These are phyloP conservation scores for Reinhardtius hippoglossoides DNA, from an alignment of 2,113 vertebrate genomes.

Conservation along the genomic window DNA sequence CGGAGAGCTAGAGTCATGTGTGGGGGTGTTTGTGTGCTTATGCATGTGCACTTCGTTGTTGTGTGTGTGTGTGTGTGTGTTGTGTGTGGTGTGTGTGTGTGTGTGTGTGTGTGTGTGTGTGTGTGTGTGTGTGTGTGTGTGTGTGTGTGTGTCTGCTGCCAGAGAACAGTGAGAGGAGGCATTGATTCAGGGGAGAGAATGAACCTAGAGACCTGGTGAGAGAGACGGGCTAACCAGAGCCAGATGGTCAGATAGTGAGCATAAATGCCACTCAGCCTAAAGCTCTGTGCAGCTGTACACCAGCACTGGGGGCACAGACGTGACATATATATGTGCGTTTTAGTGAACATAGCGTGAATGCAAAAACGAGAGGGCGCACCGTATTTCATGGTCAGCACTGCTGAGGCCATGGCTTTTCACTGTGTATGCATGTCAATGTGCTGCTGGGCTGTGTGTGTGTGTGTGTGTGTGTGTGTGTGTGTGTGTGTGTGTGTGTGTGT, in stretches of 20 bases:
- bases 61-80: constrained; percentile 37
- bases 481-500: constrained; percentile 14
- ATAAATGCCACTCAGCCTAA: constrained; percentile 39
- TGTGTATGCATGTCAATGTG: constrained; percentile 14
- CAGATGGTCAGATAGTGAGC: constrained; percentile 75
- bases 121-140: constrained; percentile 36
- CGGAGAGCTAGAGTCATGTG: constrained; percentile 54
- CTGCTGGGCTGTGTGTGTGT: constrained; percentile 4
- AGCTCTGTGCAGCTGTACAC: constrained; percentile 5
- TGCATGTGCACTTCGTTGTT: constrained; percentile 42
- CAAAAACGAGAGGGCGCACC: constrained; percentile 5
- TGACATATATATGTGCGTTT: background rate
- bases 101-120: constrained; percentile 34
- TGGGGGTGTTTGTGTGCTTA: constrained; percentile 39
- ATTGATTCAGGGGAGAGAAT: constrained; percentile 75
- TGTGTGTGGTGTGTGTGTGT: constrained; percentile 47
- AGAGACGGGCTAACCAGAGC: constrained; percentile 75
- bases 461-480: constrained; percentile 5
- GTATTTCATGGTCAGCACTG: constrained; percentile 3
- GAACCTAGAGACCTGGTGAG: constrained; percentile 74
- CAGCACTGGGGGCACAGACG: background rate
- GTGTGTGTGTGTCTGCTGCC: constrained; percentile 53
- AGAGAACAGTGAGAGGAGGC: constrained; percentile 70
- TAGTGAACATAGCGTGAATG: background rate
- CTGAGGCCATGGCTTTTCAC: background rate